Evolutionary conservation across 2,888 invertebrate genomes (phyloP), one percentile per base, ranked within the genome.

Genomic region (Ornithoptera alexandrae): DNA sequence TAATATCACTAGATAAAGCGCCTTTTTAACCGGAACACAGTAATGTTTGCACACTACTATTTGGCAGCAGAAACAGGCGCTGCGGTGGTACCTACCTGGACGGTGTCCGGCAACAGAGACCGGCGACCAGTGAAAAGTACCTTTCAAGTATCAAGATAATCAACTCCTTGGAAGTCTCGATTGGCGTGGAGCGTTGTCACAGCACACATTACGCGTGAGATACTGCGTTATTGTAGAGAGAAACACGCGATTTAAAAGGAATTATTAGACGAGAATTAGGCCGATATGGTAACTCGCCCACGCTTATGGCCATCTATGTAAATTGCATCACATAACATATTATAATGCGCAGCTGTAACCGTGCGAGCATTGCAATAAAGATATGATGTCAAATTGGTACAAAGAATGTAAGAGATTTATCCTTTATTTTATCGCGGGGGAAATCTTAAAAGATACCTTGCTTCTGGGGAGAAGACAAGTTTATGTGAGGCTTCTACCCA

Each of bases 141-240:
- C n/a, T 7, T 53, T 53, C 53, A 81, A 86, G 80, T 83, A 88
- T 83, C 88, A 88, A 86, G 65, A 74, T 70, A 0, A 2, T 2
- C 58, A 8, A 24, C 24, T 68, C 77, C 59, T 1, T 17, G 46
- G 74, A 76, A 71, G 39, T 60, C 60, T 67, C 64, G 57, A 77
- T 78, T 78, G 72, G 75, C 72, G 78, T 74, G 74, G 77, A 74
- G 79, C 79, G 85, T 87, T 90, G 90, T 90, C 90, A 89, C 82
- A 85, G 84, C 84, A 87, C 90, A 86, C 90, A 91, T 91, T 90
- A 90, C 84, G 82, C 81, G 88, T 90, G 88, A 91, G 87, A 89
- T 90, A 91, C 82, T 84, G 84, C 80, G 77, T 86, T 79, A 89
- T 89, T 89, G 90, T 89, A 79, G 82, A 78, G 78, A 70, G 80